Percentiles rank a stretch among this genome's conserved stretches.
phyloP scores from a whole-genome alignment of 2,797 vertebrate species.

The Hirundo rustica region DNA sequence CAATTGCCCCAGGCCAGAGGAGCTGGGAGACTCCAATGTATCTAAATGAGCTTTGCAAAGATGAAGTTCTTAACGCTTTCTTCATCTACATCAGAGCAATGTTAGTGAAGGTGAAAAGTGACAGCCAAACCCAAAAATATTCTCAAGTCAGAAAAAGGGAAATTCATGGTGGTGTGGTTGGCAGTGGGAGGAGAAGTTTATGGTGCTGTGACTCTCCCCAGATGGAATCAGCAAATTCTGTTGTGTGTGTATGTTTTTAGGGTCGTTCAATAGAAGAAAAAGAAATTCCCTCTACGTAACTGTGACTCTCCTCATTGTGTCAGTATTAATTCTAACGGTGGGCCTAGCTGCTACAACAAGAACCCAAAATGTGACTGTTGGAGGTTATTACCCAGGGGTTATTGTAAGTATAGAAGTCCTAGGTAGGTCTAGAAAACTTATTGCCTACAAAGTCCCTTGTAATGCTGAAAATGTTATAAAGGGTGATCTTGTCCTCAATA shows the following conservation, averaged over 20 bases:
- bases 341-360: slow-evolving; percentile 95
- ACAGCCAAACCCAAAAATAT: background rate
- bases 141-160: background rate
- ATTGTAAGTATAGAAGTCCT: slow-evolving; percentile 89
- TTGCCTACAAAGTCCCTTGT: slow-evolving; percentile 39
- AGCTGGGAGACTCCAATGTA: background rate
- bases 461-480: slow-evolving; percentile 34
- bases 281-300: slow-evolving; percentile 95
- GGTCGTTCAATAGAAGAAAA: slow-evolving; percentile 93
- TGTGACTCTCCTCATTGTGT: slow-evolving; percentile 92
- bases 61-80: background rate
- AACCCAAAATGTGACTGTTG: slow-evolving; percentile 98
- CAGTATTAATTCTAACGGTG: slow-evolving; percentile 92
- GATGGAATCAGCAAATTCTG: slow-evolving; percentile 59
- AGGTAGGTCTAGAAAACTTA: slow-evolving; percentile 59
- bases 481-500: slow-evolving; percentile 41
- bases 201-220: background rate
- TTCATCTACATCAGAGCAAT: background rate
- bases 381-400: slow-evolving; percentile 96
- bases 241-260: slow-evolving; percentile 78
- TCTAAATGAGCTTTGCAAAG: background rate
- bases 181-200: background rate
- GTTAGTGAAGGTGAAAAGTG: slow-evolving; percentile 34
- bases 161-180: background rate
- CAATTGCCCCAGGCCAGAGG: background rate